Percentiles rank a stretch among this genome's conserved stretches.
Evolutionary conservation across 2,888 invertebrate genomes (phyloP).

Genomic region (Eupithecia dodoneata): DNA sequence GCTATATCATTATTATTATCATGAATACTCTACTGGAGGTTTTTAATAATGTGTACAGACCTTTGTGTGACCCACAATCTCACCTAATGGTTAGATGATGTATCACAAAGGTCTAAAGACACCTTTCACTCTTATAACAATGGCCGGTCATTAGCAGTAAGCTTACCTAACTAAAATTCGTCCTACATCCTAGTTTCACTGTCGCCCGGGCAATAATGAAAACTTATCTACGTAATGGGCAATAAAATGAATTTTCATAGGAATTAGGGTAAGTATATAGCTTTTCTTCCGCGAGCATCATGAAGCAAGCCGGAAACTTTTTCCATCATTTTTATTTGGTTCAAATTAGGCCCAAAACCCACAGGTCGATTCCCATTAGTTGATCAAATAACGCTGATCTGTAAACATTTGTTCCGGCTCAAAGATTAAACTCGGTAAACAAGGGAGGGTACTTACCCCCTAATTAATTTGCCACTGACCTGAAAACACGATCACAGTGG

Average conservation of each 20-base stretch:
- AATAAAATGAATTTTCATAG: neutral
- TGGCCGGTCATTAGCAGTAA: too few relatives aligned
- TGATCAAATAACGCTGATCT: constrained; percentile 6
- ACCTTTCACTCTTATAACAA: too few relatives aligned
- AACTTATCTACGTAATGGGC: neutral
- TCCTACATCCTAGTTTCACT: neutral
- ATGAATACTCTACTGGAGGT: neutral
- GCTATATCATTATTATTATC: neutral
- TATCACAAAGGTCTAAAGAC: too few relatives aligned
- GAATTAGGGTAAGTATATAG: neutral
- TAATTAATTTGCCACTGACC: constrained; percentile 16
- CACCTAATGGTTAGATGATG: too few relatives aligned
- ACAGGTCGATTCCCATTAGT: neutral
- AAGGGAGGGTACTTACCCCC: neutral
- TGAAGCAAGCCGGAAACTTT: neutral
- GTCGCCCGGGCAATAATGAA: neutral
- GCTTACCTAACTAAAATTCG: too few relatives aligned
- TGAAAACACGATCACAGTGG: constrained; percentile 3
- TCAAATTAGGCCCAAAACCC: neutral
- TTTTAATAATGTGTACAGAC: too few relatives aligned
- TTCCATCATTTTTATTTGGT: neutral
- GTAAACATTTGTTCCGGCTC: constrained; percentile 10
- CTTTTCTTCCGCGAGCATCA: neutral
- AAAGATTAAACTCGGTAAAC: constrained; percentile 4
- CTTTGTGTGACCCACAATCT: too few relatives aligned